Evolutionary conservation across 2,797 vertebrate species (phyloP), one percentile per base, ranked within the genome.

Genomic region (Squalus acanthias): DNA sequence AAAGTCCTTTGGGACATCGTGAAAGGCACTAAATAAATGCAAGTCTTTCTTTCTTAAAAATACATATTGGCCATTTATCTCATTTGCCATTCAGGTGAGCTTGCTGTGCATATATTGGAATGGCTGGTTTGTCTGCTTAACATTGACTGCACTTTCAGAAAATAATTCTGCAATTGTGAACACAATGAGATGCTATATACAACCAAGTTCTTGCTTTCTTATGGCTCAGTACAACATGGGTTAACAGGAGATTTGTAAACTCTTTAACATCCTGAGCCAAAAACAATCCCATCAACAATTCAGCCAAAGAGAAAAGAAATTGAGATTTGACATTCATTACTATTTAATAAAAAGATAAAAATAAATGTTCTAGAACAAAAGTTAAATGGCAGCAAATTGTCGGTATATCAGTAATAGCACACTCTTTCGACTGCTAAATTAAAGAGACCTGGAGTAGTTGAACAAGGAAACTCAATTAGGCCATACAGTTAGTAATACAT

Each of bases 401-500:
- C 94, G 29, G 46, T 57, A 57, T 93, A 67, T 69, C 91, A n/a
- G 33, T 69, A 74, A 76, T 33, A 57, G 70, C 94, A 74, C 69
- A 76, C 26, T 76, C 70, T 95, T 76, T 72, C 46, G 5, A 74
- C 26, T 76, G 12, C 46, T 95, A 95, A 93, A 95, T 95, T 33
- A 95, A 70, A 76, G 94, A 53, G 69, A 33, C 50, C 50, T 26
- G 22, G 29, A 95, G 70, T 50, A 95, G 94, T 74, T 57, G 50
- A 95, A 95, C 50, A 72, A 74, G 70, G 70, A 95, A 95, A 95
- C 94, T 74, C 26, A 95, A 95, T 95, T 95, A 95, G 15, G 70
- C 15, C 46, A 33, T 95, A 95, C 94, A 95, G 94, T 95, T 95
- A 60, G 94, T 74, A 95, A 95, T 95, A 95, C 70, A 95, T 57